Evolutionary conservation across 2,113 vertebrate species (phyloP), one percentile per base, ranked within the genome.

Genomic region (Odocoileus virginianus): DNA sequence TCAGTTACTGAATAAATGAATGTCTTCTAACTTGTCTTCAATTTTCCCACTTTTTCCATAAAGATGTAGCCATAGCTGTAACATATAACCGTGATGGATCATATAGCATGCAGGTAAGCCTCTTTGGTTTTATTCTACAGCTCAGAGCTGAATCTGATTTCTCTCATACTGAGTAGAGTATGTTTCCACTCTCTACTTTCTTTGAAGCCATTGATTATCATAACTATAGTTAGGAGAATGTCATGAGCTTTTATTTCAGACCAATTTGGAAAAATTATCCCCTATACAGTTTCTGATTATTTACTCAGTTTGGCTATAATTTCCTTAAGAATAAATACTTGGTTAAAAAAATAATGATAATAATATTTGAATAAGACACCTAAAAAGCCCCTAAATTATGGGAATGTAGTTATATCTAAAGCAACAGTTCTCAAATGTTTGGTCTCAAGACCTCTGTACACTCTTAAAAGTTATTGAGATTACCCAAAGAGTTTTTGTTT

Each of bases 51-150:
- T 28, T 83, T 40, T 60, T 84, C 50, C 57, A 2, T 95, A 71
- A 97, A 99, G 99, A 98, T 96, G 98, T 99, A 74, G 97, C 99
- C 23, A 95, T 99, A 91, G 98, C 98, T 96, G 98, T 99, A 61
- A 98, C 95, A 3, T 99, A 99, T 97, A 99, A 99, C 98, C 98
- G 87, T 71, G 99, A 99, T 71, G 99, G 99, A 30, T 99, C 99
- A 28, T 99, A 99, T 94, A 98, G 95, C n/a, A 99, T 99, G 99
- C 99, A 99, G 99, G 99, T 99, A 99, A 99, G 96, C 86, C 71
- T 28, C 25, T 0, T 11, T 87, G 58, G n/a, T 83, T 94, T 67
- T 64, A 33, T 67, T 91, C 28, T 61, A 4, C 14, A 52, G 74
- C 36, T 94, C 54, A 92, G 54, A 71, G 21, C 92, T 88, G 52